Evolutionary conservation across 2,888 invertebrate species (phyloP).

Genomic region (Mystacides longicornis): DNA sequence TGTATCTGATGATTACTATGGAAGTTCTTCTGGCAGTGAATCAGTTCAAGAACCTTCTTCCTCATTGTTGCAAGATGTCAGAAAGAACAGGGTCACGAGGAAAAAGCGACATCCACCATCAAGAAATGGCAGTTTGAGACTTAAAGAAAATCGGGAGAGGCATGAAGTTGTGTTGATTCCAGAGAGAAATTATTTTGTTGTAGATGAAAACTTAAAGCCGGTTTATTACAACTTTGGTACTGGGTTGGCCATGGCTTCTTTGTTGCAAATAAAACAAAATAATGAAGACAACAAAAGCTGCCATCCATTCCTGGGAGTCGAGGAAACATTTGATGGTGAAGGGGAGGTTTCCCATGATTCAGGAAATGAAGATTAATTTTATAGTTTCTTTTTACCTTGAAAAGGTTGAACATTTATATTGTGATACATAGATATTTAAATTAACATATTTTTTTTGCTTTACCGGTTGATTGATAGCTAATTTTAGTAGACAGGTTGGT

Average conservation of each 20-base stretch:
- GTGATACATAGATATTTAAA: no score
- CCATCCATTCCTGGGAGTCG: conserved; percentile 33
- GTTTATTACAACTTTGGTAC: conserved; percentile 45
- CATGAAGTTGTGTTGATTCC: background rate
- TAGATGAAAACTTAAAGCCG: conserved; percentile 41
- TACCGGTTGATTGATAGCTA: no score
- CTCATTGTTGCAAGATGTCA: conserved; percentile 35
- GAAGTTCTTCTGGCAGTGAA: conserved; percentile 13
- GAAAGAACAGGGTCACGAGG: conserved; percentile 36
- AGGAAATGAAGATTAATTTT: conserved; percentile 35
- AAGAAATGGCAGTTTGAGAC: conserved; percentile 4
- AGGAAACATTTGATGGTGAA: conserved; percentile 43
- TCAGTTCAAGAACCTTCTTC: conserved; percentile 27
- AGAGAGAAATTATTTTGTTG: conserved; percentile 14
- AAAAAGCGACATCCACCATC: conserved; percentile 37
- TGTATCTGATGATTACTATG: background rate
- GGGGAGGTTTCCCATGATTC: conserved; percentile 46
- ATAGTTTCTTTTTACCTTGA: background rate
- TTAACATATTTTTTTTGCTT: no score
- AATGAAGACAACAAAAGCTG: conserved; percentile 30
- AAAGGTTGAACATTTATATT: no score
- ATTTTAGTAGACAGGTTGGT: no score
- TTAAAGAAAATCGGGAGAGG: background rate
- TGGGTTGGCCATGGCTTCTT: conserved; percentile 45
- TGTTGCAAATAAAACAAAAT: conserved; percentile 32